phyloP scores from a whole-genome alignment of 2,888 invertebrate species.

The Hypercompe scribonia region DNA sequence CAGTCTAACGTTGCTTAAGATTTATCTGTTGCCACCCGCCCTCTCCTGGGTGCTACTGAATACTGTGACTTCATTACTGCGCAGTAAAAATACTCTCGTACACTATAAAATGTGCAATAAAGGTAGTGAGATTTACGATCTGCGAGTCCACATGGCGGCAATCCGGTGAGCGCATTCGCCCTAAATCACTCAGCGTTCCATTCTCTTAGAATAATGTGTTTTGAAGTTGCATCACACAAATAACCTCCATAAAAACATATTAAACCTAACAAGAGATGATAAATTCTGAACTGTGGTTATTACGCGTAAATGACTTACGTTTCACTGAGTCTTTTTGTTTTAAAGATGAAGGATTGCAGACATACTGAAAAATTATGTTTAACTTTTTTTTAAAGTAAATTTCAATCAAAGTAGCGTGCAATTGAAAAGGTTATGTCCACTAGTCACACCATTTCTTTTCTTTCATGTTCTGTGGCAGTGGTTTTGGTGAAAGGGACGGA shows the following conservation, averaged over 20 bases:
- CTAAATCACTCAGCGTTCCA: not conserved
- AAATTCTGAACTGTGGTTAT: not conserved
- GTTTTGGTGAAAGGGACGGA: too few species aligned
- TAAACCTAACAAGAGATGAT: not conserved
- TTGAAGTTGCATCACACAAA: too few species aligned
- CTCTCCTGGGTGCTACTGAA: not conserved
- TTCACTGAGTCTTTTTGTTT: too few species aligned
- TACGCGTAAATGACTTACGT: not conserved
- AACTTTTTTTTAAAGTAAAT: too few species aligned
- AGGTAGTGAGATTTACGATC: conserved; percentile 40
- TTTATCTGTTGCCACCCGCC: conserved; percentile 13
- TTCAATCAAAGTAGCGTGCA: too few species aligned
- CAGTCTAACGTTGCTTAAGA: conserved; percentile 17
- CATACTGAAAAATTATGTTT: not conserved
- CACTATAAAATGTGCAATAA: conserved; percentile 48
- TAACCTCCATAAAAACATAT: not conserved
- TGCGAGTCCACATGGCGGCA: not conserved
- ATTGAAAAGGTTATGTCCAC: too few species aligned
- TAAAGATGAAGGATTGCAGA: not conserved
- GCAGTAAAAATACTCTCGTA: conserved; percentile 24
- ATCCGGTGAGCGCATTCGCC: not conserved
- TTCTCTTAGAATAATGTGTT: not conserved
- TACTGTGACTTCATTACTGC: conserved; percentile 35
- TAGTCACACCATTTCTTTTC: too few species aligned
- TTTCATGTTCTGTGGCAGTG: not conserved